phyloP scores from a whole-genome alignment of 2,797 vertebrate genomes.

The Menidia menidia region DNA sequence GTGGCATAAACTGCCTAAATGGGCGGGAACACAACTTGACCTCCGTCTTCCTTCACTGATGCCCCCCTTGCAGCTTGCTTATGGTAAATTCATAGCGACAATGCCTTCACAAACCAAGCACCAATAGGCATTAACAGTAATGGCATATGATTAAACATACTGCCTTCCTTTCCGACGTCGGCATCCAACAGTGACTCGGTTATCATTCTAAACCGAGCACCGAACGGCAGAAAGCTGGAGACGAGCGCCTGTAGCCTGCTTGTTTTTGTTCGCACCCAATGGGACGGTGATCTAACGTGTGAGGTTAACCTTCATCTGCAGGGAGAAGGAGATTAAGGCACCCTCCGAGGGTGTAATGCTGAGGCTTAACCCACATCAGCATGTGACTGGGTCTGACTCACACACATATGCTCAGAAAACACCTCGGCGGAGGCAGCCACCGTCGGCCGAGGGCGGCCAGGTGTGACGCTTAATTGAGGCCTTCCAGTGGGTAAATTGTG shows the following conservation, averaged over 20 bases:
- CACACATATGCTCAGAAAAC: neutral
- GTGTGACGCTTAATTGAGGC: neutral
- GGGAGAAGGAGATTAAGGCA: slow-evolving; percentile 53
- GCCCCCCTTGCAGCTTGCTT: too few relatives aligned
- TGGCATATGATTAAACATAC: too few relatives aligned
- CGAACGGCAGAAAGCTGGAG: slow-evolving; percentile 13
- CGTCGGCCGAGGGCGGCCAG: neutral
- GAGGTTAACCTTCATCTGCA: slow-evolving; percentile 65
- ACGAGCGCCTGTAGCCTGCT: slow-evolving; percentile 10
- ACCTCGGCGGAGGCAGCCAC: neutral
- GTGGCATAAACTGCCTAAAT: too few relatives aligned
- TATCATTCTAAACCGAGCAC: slow-evolving; percentile 28
- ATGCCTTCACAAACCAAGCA: neutral
- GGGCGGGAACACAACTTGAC: too few relatives aligned
- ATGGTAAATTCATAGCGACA: too few relatives aligned
- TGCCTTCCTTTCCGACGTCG: slow-evolving; percentile 2
- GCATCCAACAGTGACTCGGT: slow-evolving; percentile 17
- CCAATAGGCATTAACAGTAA: neutral
- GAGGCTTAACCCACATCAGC: slow-evolving; percentile 48
- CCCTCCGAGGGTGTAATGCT: slow-evolving; percentile 38
- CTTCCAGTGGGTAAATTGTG: neutral
- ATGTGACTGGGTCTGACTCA: slow-evolving; percentile 17
- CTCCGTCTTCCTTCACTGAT: too few relatives aligned
- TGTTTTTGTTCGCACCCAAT: slow-evolving; percentile 17
- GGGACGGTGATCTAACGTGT: slow-evolving; percentile 31